A percentile compares a stretch with the other conserved stretches of the same genome.
phyloP scores from a whole-genome alignment of 2,797 vertebrate genomes.

The Protosalanx chinensis region DNA sequence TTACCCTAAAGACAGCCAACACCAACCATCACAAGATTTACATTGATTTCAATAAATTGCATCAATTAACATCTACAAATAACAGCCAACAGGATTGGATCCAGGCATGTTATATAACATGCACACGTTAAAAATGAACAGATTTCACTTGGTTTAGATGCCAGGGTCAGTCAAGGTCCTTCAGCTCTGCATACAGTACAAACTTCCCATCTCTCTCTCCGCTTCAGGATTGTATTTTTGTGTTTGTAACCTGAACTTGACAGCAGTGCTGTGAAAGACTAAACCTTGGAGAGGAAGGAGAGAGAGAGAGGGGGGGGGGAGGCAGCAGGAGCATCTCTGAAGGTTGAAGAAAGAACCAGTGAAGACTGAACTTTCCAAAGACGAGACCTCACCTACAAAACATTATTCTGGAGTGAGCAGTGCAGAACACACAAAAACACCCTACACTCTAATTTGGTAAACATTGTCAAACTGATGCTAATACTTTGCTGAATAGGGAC shows the following conservation, averaged over 20 bases:
- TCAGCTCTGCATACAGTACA: no score
- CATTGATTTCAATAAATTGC: neutral
- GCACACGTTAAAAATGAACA: slow-evolving; percentile 14
- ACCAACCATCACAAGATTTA: neutral
- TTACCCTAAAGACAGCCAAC: no score
- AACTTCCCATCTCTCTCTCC: neutral
- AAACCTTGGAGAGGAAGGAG: slow-evolving; percentile 18
- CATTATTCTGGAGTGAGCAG: neutral
- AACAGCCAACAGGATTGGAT: neutral
- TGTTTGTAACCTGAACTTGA: slow-evolving; percentile 31
- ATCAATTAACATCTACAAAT: neutral
- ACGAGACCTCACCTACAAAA: slow-evolving; percentile 7
- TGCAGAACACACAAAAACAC: no score
- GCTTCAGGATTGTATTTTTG: slow-evolving; percentile 15
- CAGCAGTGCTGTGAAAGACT: slow-evolving; percentile 19
- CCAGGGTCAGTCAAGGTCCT: slow-evolving; percentile 14
- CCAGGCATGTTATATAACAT: slow-evolving; percentile 15
- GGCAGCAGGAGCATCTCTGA: slow-evolving; percentile 5
- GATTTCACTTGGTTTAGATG: slow-evolving; percentile 1
- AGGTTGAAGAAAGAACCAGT: slow-evolving; percentile 12
- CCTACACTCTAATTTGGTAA: no score
- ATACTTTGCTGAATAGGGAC: no score
- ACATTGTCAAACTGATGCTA: no score
- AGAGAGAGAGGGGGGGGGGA: no score
- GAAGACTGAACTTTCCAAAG: slow-evolving; percentile 8